Conservation (phyloP, 2,888 invertebrate genomes). For the Trissolcus brochymenae region DNA sequence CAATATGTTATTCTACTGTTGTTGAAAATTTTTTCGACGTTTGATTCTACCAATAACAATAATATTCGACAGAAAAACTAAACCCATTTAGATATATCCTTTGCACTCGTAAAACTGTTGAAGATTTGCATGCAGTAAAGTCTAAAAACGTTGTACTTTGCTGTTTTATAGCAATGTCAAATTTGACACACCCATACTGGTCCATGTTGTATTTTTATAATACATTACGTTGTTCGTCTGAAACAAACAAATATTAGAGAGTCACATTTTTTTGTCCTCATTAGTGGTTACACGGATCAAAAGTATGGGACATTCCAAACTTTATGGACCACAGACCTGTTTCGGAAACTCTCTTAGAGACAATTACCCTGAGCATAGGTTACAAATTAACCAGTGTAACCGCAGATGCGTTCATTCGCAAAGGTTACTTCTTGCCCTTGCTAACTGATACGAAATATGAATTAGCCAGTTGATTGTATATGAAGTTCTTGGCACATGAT, state of each 20-base stretch:
- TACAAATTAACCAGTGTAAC: constrained; percentile 59
- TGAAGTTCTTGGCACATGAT: constrained; percentile 9
- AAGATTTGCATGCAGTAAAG: neutral
- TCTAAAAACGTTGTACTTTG: neutral
- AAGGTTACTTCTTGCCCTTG: constrained; percentile 41
- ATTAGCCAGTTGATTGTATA: constrained; percentile 14
- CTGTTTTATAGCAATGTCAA: neutral
- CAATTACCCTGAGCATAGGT: constrained; percentile 62
- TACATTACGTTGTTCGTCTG: neutral
- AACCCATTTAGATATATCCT: neutral
- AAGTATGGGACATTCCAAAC: neutral
- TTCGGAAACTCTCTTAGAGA: constrained; percentile 57
- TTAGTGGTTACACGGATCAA: too few species aligned
- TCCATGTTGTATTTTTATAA: too few species aligned
- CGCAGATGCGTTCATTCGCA: constrained; percentile 53
- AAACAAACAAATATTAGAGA: neutral
- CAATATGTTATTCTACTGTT: constrained; percentile 53
- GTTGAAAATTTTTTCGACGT: constrained; percentile 48
- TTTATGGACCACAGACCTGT: constrained; percentile 14
- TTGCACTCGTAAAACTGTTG: neutral
- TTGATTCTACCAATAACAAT: constrained; percentile 53
- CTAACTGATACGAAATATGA: neutral
- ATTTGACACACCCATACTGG: neutral
- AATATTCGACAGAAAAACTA: constrained; percentile 36
- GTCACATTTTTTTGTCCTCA: too few species aligned